Evolutionary conservation across 2,797 vertebrate species (phyloP), one percentile per base, ranked within the genome.

Genomic region (Limosa lapponica): DNA sequence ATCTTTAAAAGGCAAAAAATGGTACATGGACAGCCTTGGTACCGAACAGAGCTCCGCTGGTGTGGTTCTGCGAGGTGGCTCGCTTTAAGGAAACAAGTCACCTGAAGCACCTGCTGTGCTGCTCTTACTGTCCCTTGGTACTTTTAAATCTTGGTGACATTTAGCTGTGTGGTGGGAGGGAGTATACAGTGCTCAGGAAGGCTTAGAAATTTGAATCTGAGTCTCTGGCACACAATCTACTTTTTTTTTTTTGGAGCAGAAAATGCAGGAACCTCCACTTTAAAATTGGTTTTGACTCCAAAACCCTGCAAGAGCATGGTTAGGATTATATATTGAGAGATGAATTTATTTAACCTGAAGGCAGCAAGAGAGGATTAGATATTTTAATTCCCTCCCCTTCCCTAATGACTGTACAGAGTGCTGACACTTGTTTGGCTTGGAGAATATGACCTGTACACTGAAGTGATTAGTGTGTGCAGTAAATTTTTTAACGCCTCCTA

Each of bases 381-480:
- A 73, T 62, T 92, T 90, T 93, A 96, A 95, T 96, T 79, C 90
- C 58, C 30, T 89, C 28, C 36, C 28, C 88, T 89, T 73, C 34
- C 37, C 27, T 96, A 82, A 82, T 66, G 74, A 89, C 83, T 41
- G 20, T 48, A 30, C 25, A 74, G 64, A 93, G 19, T 85, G 91
- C 89, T 96, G 95, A 92, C 82, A 74, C 74, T 79, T 55, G n/a
- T 66, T 94, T 89, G 59, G 52, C 83, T 75, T 71, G 74, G 22
- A 61, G 46, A 87, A 74, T 69, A 89, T 70, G 71, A 85, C 71
- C 59, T 74, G 37, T 32, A 39, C 10, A 4, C 28, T 90, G 67
- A 89, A 85, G 86, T 4, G 20, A 71, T 92, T 85, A 87, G 18
- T 32, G 13, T 16, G 37, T 23, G 34, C 59, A 27, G 23, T 49